phyloP scores from a whole-genome alignment of 2,113 vertebrate genomes.

The Muscicapa adusta region DNA sequence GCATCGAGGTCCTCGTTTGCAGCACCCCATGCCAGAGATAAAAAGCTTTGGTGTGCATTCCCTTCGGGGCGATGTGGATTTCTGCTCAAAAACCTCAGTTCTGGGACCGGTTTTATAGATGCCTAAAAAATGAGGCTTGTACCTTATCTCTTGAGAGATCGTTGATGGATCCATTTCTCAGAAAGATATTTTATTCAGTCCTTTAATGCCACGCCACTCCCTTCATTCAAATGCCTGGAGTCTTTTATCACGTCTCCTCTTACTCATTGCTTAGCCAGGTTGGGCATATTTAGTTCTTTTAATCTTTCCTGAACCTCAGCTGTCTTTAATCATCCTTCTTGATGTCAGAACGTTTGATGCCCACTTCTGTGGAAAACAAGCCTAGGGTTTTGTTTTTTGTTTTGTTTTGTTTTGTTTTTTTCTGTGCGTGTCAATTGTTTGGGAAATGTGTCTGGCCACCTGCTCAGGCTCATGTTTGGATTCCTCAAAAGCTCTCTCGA shows the following conservation, averaged over 20 bases:
- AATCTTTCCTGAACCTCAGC: conserved; percentile 49
- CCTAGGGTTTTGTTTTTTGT: neutral
- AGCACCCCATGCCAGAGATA: neutral
- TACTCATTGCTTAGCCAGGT: conserved; percentile 60
- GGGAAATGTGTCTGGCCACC: neutral
- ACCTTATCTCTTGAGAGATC: conserved; percentile 62
- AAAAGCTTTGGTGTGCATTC: neutral
- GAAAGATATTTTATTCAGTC: conserved; percentile 61
- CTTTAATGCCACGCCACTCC: conserved; percentile 52
- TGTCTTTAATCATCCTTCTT: conserved; percentile 63
- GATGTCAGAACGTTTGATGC: conserved; percentile 61
- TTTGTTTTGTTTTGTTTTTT: neutral
- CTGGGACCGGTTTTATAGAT: conserved; percentile 11
- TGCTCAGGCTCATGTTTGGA: neutral
- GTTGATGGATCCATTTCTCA: conserved; percentile 56
- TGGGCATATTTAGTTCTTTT: conserved; percentile 61
- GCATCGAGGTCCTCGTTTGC: rapidly evolving
- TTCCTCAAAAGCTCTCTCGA: conserved; percentile 24
- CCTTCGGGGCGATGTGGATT: conserved; percentile 1
- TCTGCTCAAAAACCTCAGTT: conserved; percentile 22
- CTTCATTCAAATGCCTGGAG: conserved; percentile 55
- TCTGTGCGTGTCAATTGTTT: neutral
- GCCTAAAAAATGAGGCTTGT: conserved; percentile 46
- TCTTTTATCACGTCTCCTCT: conserved; percentile 53
- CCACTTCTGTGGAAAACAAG: neutral